Conservation (phyloP, 2,797 vertebrate species). For the Emys orbicularis region DNA sequence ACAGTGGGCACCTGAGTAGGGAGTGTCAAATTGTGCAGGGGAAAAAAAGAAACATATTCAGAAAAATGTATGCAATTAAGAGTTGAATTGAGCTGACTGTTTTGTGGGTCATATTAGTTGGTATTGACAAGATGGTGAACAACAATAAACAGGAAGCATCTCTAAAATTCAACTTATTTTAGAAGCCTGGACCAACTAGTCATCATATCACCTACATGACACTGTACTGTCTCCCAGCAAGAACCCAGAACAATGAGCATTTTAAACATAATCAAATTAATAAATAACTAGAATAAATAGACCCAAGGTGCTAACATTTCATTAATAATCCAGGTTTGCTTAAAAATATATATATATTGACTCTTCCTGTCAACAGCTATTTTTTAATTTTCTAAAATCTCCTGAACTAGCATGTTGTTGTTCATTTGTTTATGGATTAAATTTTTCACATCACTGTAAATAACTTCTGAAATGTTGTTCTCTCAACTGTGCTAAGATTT, state of each 20-base stretch:
- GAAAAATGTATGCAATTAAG: not conserved
- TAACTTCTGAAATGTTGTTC: conserved; percentile 74
- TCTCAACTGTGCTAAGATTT: conserved; percentile 68
- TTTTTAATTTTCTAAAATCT: conserved; percentile 54
- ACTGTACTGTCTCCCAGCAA: not conserved
- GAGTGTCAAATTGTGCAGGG: not conserved
- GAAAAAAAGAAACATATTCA: not conserved
- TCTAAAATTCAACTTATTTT: not conserved
- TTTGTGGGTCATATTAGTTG: not conserved
- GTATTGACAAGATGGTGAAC: not conserved
- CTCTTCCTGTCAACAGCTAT: conserved; percentile 55
- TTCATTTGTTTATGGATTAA: conserved; percentile 73
- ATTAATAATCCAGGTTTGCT: conserved; percentile 13
- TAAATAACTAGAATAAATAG: conserved; percentile 21
- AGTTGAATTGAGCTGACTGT: not conserved
- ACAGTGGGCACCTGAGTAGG: not conserved
- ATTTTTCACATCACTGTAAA: conserved; percentile 75
- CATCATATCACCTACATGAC: not conserved
- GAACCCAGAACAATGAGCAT: not conserved
- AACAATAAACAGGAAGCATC: not conserved
- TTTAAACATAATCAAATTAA: conserved; percentile 30
- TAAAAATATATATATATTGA: conserved; percentile 27
- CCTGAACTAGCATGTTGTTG: conserved; percentile 63
- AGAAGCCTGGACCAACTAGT: not conserved
- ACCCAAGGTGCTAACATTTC: not conserved